Base-by-base conservation (phyloP, 2,113 vertebrate genomes). In the Sinocyclocheilus maitianheensis region DNA sequence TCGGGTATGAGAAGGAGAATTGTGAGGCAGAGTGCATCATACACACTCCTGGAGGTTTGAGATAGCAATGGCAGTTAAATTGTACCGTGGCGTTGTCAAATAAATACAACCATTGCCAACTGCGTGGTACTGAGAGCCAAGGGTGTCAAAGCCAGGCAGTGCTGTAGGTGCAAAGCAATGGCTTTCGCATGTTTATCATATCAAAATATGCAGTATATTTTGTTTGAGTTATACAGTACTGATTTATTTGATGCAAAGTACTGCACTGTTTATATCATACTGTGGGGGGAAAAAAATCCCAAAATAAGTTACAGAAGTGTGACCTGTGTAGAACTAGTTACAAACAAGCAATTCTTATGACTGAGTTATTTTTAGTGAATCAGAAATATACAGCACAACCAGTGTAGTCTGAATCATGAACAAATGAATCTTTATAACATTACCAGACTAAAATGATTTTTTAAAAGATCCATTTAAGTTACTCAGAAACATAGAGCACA, bases 1-100 rank as follows among this genome's bases (percentile, higher is more conserved):
- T 40, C 2, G 55, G 48, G 40, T 87, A 78, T 88, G 40, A 84
- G 90, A 62, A 87, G 89, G 40, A 90, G 20, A 60, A 89, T 71
- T 69, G 58, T 67, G 58, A 71, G 79, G 83, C 65, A 88, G 81
- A 89, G 9, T 60, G 43, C 34, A 74, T 88, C 71, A 81, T 22
- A 85, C 79, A 67, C 48, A 78, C 55, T 81, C 83, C 48, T 43
- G 4, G 62, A 87, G 71, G 83, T 77, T 83, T 63, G 40, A 76
- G 40, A 75, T 55, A 80, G 81, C 78, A 86, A 62, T 62, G 69
- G 40, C 48, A 63, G 69, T 82, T 76, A 74, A 86, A 62, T 48
- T 7, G 55, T 20, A 86, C 3, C 60, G 3, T 40, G 14, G 37
- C 5, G 10, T 48, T 75, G 46, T 34, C 55, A 81, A 51, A 76